phyloP scores from a whole-genome alignment of 2,888 invertebrate genomes.

The Busseola fusca region DNA sequence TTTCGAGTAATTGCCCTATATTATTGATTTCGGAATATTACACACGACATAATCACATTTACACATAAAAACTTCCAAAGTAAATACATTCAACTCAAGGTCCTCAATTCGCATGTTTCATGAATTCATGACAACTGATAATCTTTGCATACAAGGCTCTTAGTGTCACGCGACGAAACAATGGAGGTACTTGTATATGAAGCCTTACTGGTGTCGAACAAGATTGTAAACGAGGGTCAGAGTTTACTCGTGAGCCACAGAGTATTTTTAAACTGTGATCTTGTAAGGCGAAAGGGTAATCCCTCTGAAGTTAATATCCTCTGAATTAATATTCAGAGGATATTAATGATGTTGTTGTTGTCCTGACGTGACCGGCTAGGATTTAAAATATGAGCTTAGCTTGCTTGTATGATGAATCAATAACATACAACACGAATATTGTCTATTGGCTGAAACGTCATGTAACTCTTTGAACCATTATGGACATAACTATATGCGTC shows the following conservation, averaged over 20 bases:
- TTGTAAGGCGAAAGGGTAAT: conserved; percentile 14
- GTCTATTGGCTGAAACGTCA: background rate
- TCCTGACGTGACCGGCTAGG: background rate
- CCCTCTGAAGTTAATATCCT: too few relatives aligned
- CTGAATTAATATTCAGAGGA: background rate
- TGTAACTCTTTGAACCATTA: background rate
- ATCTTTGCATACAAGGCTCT: conserved; percentile 40
- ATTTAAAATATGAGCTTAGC: background rate
- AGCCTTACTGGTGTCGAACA: conserved; percentile 57
- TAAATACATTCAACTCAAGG: conserved; percentile 1
- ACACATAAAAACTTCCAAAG: background rate
- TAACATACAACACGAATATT: background rate
- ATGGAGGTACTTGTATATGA: conserved; percentile 40
- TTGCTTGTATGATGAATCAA: background rate
- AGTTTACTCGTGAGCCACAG: conserved; percentile 27
- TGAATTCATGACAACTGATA: conserved; percentile 19
- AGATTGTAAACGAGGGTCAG: conserved; percentile 50
- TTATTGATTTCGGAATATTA: background rate
- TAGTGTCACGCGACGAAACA: conserved; percentile 42
- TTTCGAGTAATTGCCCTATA: conserved; percentile 5
- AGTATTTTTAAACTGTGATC: conserved; percentile 37
- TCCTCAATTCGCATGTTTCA: background rate
- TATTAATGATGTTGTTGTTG: background rate
- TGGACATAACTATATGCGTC: background rate
- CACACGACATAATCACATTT: background rate